Conservation (phyloP, 2,113 vertebrate genomes). For the Kobus ellipsiprymnus region DNA sequence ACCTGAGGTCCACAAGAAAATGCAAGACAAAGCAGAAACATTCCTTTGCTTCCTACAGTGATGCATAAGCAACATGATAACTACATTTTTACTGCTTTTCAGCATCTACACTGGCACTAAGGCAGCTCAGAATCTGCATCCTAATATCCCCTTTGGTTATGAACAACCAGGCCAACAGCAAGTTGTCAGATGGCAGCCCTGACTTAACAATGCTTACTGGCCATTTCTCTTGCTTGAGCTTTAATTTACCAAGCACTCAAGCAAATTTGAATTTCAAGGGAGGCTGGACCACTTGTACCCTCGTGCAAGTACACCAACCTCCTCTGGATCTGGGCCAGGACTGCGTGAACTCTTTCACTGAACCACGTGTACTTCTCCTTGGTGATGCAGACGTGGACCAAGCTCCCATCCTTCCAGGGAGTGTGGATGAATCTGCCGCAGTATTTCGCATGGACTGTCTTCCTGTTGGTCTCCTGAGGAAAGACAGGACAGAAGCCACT, state of each 20-base stretch:
- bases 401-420: conserved; percentile 83
- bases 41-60: neutral
- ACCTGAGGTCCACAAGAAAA: neutral
- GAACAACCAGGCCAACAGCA: neutral
- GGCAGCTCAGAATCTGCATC: neutral
- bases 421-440: conserved; percentile 81
- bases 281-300: neutral
- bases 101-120: neutral
- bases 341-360: conserved; percentile 73
- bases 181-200: neutral
- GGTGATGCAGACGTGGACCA: conserved; percentile 81
- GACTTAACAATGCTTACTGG: neutral
- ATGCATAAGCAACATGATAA: neutral
- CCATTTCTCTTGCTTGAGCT: neutral
- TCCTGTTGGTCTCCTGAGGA: conserved; percentile 79
- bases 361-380: conserved; percentile 79
- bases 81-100: neutral
- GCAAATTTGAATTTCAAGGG: neutral
- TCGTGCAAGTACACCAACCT: conserved; percentile 74
- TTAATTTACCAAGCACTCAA: neutral
- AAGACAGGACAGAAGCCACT: neutral
- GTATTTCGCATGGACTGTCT: conserved; percentile 84
- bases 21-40: neutral
- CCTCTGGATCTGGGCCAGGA: conserved; percentile 74
- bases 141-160: neutral